Evolutionary conservation across 1,140 invertebrate species (phyloP).

Genomic region (Chionoecetes opilio): DNA sequence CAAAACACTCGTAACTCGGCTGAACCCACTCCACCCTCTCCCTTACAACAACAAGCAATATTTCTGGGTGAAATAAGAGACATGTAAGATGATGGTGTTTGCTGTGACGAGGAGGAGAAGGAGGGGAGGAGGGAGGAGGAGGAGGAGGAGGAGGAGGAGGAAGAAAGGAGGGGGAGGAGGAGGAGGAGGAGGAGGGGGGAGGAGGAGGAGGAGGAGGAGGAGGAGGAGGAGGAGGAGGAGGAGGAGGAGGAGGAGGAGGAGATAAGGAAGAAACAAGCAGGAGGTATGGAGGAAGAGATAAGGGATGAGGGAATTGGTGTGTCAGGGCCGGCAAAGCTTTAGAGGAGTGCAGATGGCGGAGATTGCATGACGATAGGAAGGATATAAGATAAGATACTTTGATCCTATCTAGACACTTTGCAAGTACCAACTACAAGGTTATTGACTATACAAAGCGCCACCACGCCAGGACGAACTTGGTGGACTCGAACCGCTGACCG

Average conservation of each 20-base stretch:
- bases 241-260: background rate
- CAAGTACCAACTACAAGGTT: too few relatives aligned
- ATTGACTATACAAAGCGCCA: too few relatives aligned
- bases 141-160: background rate
- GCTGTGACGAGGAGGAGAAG: background rate
- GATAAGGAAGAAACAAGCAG: too few relatives aligned
- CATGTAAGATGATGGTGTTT: background rate
- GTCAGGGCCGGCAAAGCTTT: background rate
- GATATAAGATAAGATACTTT: too few relatives aligned
- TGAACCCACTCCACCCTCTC: background rate
- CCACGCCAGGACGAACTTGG: too few relatives aligned
- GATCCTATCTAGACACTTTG: too few relatives aligned
- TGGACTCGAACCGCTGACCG: too few relatives aligned
- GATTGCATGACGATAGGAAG: background rate
- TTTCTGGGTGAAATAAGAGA: background rate
- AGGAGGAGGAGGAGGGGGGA: too few relatives aligned
- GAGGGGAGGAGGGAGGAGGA: background rate
- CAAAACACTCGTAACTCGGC: constrained; percentile 7
- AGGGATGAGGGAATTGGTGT: constrained; percentile 6
- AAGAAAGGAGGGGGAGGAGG: too few relatives aligned
- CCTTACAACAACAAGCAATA: background rate
- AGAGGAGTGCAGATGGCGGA: background rate
- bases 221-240: constrained; percentile 7
- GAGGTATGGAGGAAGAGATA: constrained; percentile 6
- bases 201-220: too few relatives aligned